Conservation (phyloP, 1,140 invertebrate species). For the Platorchestia sp. region DNA sequence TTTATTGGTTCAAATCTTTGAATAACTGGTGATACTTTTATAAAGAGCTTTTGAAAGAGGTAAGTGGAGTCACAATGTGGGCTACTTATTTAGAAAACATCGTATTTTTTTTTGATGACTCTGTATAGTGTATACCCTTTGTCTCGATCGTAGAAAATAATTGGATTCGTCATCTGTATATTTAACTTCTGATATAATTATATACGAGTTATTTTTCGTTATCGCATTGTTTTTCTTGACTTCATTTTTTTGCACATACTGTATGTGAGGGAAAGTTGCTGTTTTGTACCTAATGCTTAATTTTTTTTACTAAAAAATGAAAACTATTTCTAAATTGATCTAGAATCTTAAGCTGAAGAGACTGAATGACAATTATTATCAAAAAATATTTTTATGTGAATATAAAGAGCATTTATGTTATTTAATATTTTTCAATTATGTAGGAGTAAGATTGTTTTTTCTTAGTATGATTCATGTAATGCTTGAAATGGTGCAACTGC, state of each 20-base stretch:
- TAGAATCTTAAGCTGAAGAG: no score
- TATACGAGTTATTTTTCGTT: not conserved
- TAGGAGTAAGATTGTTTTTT: no score
- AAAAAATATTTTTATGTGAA: no score
- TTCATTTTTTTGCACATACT: not conserved
- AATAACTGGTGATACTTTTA: not conserved
- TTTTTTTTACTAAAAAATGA: no score
- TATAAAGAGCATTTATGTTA: no score
- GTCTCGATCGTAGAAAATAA: not conserved
- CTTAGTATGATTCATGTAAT: no score
- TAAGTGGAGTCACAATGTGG: not conserved
- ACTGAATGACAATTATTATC: no score
- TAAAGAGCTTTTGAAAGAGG: not conserved
- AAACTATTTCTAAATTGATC: no score
- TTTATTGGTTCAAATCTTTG: not conserved
- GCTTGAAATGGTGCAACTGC: no score
- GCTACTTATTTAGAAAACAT: not conserved
- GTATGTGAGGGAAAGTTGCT: no score
- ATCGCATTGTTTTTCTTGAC: not conserved
- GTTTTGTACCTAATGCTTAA: no score
- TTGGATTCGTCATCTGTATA: not conserved
- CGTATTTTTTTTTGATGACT: not conserved
- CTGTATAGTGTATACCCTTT: not conserved
- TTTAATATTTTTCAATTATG: no score
- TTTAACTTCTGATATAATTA: not conserved